Evolutionary conservation across 1,140 invertebrate genomes (phyloP).

Genomic region (Ylistrum balloti): DNA sequence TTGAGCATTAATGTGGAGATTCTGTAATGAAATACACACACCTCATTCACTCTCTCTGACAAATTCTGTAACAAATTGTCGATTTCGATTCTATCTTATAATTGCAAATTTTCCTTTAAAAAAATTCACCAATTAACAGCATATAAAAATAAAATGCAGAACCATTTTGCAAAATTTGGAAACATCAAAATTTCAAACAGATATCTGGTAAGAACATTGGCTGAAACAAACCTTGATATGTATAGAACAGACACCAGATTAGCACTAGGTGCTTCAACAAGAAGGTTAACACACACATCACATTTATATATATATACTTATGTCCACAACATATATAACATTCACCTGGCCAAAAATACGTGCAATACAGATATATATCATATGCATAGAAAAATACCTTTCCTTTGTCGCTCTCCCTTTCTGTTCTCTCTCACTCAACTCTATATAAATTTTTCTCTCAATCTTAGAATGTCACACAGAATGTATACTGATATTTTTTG

Average conservation of each 20-base stretch:
- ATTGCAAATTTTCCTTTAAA: too few relatives aligned
- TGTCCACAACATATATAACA: too few relatives aligned
- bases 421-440: background rate
- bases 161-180: too few relatives aligned
- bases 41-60: too few relatives aligned
- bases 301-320: background rate
- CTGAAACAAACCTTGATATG: background rate
- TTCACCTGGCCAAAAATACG: background rate
- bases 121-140: background rate
- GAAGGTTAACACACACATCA: background rate
- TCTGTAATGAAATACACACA: too few relatives aligned
- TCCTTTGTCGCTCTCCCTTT: background rate
- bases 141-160: background rate
- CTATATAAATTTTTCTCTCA: too few relatives aligned
- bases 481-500: too few relatives aligned
- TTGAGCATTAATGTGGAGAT: too few relatives aligned
- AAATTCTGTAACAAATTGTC: too few relatives aligned
- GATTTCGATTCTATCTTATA: too few relatives aligned
- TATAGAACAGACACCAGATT: background rate
- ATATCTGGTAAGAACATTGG: background rate
- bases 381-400: constrained; percentile 16
- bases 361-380: background rate
- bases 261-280: background rate
- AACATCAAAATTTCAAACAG: background rate
- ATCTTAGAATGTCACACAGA: background rate